These are phyloP conservation scores for Stictocephala bisonia DNA, from an alignment of 2,888 invertebrate genomes.

Conservation along the genomic window DNA sequence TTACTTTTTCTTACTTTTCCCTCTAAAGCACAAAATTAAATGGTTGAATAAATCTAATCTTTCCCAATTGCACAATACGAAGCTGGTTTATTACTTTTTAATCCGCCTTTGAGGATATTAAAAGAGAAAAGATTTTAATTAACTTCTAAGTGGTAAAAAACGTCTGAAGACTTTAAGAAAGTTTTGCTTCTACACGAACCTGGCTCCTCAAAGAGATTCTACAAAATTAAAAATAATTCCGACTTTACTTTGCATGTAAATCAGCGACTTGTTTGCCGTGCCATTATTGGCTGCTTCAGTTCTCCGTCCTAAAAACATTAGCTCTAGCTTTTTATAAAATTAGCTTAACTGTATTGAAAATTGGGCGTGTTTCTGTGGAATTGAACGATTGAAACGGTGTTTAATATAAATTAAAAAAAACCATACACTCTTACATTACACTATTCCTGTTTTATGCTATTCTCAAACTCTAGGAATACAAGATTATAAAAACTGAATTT, in stretches of 20 bases:
- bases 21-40: constrained; percentile 45
- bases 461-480: too few relatives aligned
- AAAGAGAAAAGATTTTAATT: constrained; percentile 51
- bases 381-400: too few relatives aligned
- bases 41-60: constrained; percentile 50
- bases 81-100: constrained; percentile 50
- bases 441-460: too few relatives aligned
- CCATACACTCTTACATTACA: too few relatives aligned
- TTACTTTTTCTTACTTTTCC: constrained; percentile 43
- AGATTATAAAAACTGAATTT: too few relatives aligned
- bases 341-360: too few relatives aligned
- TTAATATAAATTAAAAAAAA: too few relatives aligned
- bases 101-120: constrained; percentile 50
- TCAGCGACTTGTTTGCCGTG: constrained; percentile 41
- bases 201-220: constrained; percentile 45
- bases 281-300: constrained; percentile 15
- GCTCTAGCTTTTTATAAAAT: background rate
- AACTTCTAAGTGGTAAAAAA: constrained; percentile 47
- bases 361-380: too few relatives aligned
- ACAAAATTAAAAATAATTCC: constrained; percentile 47
- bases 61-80: constrained; percentile 33
- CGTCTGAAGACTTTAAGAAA: constrained; percentile 34
- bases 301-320: constrained; percentile 18
- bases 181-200: constrained; percentile 32
- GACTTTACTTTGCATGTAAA: constrained; percentile 43